Percentiles rank a stretch among this genome's conserved stretches.
Evolutionary conservation across 35 echinoderm and acorn worm genomes (phyloP).

Genomic region (Patiria miniata): DNA sequence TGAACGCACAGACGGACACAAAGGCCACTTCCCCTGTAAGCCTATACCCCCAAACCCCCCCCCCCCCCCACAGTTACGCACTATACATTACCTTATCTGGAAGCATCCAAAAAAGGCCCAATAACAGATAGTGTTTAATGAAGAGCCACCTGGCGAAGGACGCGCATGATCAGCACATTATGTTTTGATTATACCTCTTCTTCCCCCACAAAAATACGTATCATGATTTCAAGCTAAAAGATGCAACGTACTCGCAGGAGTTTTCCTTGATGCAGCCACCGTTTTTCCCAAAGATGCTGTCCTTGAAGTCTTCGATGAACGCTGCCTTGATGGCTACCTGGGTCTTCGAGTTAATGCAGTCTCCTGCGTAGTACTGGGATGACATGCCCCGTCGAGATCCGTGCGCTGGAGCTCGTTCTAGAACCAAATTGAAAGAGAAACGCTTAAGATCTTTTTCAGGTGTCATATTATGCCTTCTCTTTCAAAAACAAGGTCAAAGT

Average conservation of each 20-base stretch:
- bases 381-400: conserved; percentile 29
- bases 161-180: too few species aligned
- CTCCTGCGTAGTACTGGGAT: conserved; percentile 48
- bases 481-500: not conserved
- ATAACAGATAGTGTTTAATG: too few species aligned
- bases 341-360: conserved; percentile 37
- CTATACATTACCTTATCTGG: too few species aligned
- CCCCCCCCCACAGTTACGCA: too few species aligned
- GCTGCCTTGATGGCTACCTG: conserved; percentile 14
- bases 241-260: not conserved
- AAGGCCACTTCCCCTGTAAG: too few species aligned
- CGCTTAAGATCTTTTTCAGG: not conserved
- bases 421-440: not conserved
- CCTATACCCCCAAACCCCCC: too few species aligned
- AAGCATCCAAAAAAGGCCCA: too few species aligned
- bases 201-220: too few species aligned
- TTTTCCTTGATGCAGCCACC: not conserved
- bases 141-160: too few species aligned
- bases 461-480: not conserved
- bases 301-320: conserved; percentile 36
- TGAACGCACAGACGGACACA: too few species aligned
- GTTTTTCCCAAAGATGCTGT: not conserved
- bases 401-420: conserved; percentile 1
- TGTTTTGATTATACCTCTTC: too few species aligned
- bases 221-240: too few species aligned